These are phyloP conservation scores for Boloria selene DNA, from an alignment of 2,888 invertebrate genomes.

Conservation along the genomic window DNA sequence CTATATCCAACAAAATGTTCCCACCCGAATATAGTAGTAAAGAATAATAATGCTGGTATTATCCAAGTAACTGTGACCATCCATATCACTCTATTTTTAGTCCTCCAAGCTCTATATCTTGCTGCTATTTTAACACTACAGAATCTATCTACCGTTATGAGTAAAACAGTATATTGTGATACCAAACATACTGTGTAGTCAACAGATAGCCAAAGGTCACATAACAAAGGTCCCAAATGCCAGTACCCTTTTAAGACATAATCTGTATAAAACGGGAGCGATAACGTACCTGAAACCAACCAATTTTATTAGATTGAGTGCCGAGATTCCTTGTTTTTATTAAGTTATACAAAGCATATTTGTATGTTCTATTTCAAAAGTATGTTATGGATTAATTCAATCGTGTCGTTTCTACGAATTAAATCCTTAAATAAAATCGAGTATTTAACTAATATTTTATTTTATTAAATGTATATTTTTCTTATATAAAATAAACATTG, in stretches of 20 bases:
- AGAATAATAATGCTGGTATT: conserved; percentile 97
- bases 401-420: no score
- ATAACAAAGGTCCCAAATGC: conserved; percentile 97
- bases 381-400: background rate
- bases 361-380: background rate
- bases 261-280: conserved; percentile 99
- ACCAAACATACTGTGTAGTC: conserved; percentile 99
- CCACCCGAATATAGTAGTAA: conserved; percentile 99
- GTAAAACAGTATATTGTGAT: conserved; percentile 98
- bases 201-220: conserved; percentile 98
- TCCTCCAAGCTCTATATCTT: conserved; percentile 97
- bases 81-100: conserved; percentile 95
- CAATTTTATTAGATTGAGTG: conserved; percentile 15
- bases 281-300: conserved; percentile 89
- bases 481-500: no score
- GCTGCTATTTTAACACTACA: conserved; percentile 99
- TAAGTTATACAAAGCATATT: no score
- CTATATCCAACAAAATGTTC: conserved; percentile 97
- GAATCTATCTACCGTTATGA: conserved; percentile 99
- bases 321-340: background rate
- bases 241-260: conserved; percentile 98
- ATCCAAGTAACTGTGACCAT: conserved; percentile 99
- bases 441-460: no score
- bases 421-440: no score
- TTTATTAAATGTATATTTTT: no score